phyloP scores from a whole-genome alignment of 2,113 vertebrate genomes.

The Pterocles gutturalis region DNA sequence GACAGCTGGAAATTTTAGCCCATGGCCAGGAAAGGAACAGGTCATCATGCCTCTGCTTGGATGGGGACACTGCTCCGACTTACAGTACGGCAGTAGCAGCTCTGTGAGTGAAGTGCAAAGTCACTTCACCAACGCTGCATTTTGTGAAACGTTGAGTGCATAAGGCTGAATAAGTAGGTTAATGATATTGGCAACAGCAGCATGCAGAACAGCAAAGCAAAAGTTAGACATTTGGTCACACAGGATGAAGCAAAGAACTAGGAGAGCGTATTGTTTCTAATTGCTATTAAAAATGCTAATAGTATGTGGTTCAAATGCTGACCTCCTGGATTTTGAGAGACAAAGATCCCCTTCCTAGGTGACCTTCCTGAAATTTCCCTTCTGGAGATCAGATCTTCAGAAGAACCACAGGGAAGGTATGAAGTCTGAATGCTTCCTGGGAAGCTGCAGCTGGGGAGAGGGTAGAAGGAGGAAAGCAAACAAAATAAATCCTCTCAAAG shows the following conservation, averaged over 20 bases:
- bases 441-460: neutral
- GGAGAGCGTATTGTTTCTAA: neutral
- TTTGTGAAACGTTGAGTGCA: neutral
- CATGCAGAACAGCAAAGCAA: neutral
- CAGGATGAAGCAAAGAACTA: neutral
- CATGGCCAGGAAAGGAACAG: neutral
- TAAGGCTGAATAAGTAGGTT: neutral
- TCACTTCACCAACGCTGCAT: neutral
- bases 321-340: neutral
- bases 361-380: neutral
- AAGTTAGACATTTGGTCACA: neutral
- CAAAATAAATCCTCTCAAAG: neutral
- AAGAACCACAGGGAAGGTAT: neutral
- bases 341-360: neutral
- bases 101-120: neutral
- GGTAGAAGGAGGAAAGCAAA: neutral
- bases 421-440: neutral
- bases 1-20: neutral
- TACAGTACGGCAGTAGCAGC: neutral
- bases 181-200: neutral
- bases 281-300: neutral
- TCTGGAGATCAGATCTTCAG: neutral
- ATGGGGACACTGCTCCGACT: rapidly evolving
- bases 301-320: neutral
- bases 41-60: neutral